Conservation (phyloP, 2,113 vertebrate species). For the Collichthys lucidus region DNA sequence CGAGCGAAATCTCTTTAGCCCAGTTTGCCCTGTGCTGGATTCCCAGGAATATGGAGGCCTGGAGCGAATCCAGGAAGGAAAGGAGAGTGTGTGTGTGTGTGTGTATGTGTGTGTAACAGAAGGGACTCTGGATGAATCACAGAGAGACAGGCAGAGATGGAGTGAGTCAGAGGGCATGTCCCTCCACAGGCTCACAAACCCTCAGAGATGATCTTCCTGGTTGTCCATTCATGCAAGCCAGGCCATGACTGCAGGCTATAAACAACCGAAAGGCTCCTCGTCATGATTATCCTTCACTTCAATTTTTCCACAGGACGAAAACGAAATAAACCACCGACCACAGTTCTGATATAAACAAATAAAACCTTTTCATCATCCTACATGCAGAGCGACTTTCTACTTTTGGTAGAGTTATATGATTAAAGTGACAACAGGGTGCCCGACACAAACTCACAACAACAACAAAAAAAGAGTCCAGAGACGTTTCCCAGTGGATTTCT, state of each 20-base stretch:
- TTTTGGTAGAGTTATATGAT: conserved; percentile 6
- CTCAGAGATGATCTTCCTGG: conserved; percentile 53
- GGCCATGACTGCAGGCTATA: conserved; percentile 34
- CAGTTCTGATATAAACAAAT: not conserved
- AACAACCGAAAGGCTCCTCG: conserved; percentile 24
- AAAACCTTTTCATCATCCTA: conserved; percentile 5
- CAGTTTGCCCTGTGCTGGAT: conserved; percentile 34
- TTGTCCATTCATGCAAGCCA: conserved; percentile 40
- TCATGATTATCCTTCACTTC: conserved; percentile 12
- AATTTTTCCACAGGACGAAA: conserved; percentile 15
- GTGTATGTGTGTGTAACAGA: conserved; percentile 16
- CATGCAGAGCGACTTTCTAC: not conserved
- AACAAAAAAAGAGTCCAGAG: not conserved
- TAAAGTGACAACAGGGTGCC: not conserved
- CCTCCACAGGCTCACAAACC: conserved; percentile 47
- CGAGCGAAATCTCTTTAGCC: conserved; percentile 29
- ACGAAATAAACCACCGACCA: not conserved
- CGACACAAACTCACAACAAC: not conserved
- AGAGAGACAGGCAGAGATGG: conserved; percentile 31
- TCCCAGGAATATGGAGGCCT: conserved; percentile 32
- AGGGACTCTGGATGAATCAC: conserved; percentile 60
- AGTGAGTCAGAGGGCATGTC: conserved; percentile 72
- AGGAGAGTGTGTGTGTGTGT: conserved; percentile 14
- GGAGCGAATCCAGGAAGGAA: conserved; percentile 25
- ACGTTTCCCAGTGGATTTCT: not conserved